phyloP scores from a whole-genome alignment of 2,797 vertebrate genomes.

The Lophotriccus pileatus region DNA sequence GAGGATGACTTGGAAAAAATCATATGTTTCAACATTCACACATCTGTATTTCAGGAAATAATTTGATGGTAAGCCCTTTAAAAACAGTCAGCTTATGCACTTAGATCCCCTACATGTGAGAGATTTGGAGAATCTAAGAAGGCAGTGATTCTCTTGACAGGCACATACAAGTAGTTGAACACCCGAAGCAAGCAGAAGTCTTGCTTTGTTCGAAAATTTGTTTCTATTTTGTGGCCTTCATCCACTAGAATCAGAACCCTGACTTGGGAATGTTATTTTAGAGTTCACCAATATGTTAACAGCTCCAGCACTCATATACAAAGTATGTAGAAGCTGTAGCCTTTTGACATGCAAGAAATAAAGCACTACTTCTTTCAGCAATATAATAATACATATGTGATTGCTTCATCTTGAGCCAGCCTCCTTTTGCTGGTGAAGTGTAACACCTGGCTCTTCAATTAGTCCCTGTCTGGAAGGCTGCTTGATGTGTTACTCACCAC shows the following conservation, averaged over 20 bases:
- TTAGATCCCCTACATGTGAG: neutral
- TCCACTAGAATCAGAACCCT: neutral
- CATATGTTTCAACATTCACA: neutral
- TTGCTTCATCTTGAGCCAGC: neutral
- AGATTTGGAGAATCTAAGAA: neutral
- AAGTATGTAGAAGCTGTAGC: neutral
- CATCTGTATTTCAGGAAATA: conserved; percentile 21
- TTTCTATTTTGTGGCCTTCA: neutral
- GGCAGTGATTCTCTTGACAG: neutral
- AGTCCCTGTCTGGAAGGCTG: conserved; percentile 4
- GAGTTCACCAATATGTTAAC: neutral
- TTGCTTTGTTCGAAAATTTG: neutral
- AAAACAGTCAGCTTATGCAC: neutral
- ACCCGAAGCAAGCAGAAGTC: accelerated
- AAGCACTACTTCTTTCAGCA: neutral
- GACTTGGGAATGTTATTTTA: neutral
- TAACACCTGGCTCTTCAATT: conserved; percentile 60
- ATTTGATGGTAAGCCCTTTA: neutral
- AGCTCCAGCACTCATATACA: neutral
- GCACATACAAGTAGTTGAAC: neutral
- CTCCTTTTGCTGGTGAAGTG: neutral
- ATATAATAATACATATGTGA: neutral
- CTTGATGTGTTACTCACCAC: neutral
- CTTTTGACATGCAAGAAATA: neutral
- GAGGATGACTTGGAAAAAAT: neutral